These are phyloP conservation scores for Stratiomys singularior DNA, from an alignment of 2,888 invertebrate genomes.

Conservation along the genomic window DNA sequence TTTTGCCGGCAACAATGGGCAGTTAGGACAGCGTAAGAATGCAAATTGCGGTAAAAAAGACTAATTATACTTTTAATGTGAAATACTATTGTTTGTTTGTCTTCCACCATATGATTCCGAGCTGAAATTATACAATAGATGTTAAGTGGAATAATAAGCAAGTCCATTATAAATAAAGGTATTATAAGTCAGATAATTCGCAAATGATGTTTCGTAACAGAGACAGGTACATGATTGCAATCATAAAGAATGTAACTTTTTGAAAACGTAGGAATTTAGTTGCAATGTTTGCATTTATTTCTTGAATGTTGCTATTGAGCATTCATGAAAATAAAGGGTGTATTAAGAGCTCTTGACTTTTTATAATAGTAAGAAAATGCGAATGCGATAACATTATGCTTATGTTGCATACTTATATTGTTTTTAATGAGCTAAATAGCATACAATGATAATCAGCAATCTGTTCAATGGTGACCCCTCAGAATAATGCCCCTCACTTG, in stretches of 20 bases:
- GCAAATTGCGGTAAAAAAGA: background rate
- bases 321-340: too few species aligned
- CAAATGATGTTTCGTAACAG: background rate
- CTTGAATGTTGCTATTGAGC: too few species aligned
- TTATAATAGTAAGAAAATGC: too few species aligned
- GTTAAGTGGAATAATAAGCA: background rate
- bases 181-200: background rate
- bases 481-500: too few species aligned
- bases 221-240: background rate
- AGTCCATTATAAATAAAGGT: background rate
- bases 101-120: background rate
- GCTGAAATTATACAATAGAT: background rate
- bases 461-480: too few species aligned
- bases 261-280: too few species aligned
- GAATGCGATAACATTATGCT: too few species aligned
- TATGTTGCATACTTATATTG: too few species aligned
- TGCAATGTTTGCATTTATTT: too few species aligned
- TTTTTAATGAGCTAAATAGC: too few species aligned
- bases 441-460: too few species aligned
- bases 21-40: background rate
- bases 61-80: background rate
- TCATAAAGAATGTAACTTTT: background rate
- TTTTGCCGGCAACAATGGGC: background rate
- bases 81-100: slow-evolving; percentile 14
- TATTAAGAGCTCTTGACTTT: too few species aligned